These are phyloP conservation scores for Phenganax stokvisi DNA, from an alignment of 92 coral and sea anemone genomes.

Conservation along the genomic window DNA sequence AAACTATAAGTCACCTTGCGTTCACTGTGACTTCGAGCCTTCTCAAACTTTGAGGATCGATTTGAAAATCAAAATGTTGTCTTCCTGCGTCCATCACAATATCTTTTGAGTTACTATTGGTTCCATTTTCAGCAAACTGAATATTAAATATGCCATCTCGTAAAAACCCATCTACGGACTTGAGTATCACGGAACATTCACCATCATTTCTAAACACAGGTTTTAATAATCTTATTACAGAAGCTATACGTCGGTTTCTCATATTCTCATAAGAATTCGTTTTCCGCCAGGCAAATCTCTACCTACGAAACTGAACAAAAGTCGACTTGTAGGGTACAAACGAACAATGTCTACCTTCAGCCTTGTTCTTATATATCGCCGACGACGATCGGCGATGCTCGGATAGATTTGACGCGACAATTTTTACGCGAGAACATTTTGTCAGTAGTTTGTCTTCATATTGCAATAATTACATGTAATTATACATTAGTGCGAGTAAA, in stretches of 20 bases:
- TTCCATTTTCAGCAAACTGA: neutral
- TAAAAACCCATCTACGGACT: conserved; percentile 21
- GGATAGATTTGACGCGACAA: no score
- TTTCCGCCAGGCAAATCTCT: neutral
- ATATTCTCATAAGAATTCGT: neutral
- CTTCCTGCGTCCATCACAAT: neutral
- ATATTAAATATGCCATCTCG: conserved; percentile 2
- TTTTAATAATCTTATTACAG: neutral
- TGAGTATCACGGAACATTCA: neutral
- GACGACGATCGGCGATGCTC: no score
- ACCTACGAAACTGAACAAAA: no score
- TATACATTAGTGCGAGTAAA: no score
- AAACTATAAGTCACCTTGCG: conserved; percentile 54
- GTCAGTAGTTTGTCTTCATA: no score
- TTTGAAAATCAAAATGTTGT: neutral
- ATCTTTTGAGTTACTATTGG: neutral
- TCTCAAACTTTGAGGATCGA: neutral
- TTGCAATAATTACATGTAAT: no score
- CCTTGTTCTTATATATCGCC: no score
- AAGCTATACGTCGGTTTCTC: neutral
- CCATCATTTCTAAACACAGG: conserved; percentile 22
- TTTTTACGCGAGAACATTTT: no score
- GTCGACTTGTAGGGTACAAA: no score
- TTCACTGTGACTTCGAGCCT: conserved; percentile 38
- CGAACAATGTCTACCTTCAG: no score